These are phyloP conservation scores for Onthophagus taurus DNA, from an alignment of 1,140 invertebrate species.

Conservation along the genomic window DNA sequence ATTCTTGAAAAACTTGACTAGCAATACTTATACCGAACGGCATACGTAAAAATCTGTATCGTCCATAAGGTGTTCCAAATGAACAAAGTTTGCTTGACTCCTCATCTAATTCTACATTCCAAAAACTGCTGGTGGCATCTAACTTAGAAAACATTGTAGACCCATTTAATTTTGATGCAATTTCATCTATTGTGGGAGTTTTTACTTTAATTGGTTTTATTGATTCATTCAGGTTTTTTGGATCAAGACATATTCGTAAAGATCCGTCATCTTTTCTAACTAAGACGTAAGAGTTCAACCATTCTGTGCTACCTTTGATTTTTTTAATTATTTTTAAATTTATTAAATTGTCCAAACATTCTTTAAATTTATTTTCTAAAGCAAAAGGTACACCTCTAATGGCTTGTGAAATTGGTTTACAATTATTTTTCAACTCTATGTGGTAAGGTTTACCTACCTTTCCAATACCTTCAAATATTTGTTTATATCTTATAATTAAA, in stretches of 20 bases:
- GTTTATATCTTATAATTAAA: no score
- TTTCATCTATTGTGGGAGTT: slow-evolving; percentile 3
- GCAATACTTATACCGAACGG: slow-evolving; percentile 24
- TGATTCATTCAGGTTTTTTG: slow-evolving; percentile 28
- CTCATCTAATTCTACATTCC: background rate
- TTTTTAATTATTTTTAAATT: no score
- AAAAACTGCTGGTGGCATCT: background rate
- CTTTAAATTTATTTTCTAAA: no score
- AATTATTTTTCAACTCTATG: no score
- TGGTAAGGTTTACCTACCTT: no score
- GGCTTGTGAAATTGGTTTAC: no score
- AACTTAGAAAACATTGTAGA: background rate
- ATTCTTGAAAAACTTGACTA: slow-evolving; percentile 28
- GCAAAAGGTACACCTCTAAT: no score
- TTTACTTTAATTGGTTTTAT: slow-evolving; percentile 13
- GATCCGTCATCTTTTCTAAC: no score
- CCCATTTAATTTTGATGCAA: background rate
- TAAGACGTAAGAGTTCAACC: no score
- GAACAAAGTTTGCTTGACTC: background rate
- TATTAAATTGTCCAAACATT: no score
- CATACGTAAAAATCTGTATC: slow-evolving; percentile 7
- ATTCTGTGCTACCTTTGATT: no score
- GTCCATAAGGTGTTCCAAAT: slow-evolving; percentile 4
- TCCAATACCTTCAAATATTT: no score
- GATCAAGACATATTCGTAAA: slow-evolving; percentile 36